phyloP scores from a whole-genome alignment of 1,140 invertebrate species.

The Arion vulgaris region DNA sequence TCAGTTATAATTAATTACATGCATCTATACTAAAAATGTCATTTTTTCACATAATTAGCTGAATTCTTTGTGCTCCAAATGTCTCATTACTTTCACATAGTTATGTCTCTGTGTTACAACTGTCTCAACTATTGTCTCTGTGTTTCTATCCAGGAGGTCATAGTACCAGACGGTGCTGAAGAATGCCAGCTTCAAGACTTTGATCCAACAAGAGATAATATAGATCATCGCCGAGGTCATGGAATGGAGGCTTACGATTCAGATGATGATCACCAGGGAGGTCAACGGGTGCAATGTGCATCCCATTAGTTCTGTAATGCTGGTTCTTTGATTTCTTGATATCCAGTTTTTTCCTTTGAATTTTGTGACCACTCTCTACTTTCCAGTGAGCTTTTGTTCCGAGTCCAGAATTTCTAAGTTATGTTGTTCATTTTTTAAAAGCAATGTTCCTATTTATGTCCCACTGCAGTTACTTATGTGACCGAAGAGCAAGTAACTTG shows the following conservation, averaged over 20 bases:
- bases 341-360: background rate
- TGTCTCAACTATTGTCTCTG: too few relatives aligned
- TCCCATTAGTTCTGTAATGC: conserved; percentile 79
- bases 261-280: conserved; percentile 75
- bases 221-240: conserved; percentile 46
- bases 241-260: conserved; percentile 65
- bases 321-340: background rate
- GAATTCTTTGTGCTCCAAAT: too few relatives aligned
- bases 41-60: too few relatives aligned
- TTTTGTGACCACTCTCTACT: background rate
- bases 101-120: too few relatives aligned
- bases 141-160: conserved; percentile 75
- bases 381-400: conserved; percentile 8
- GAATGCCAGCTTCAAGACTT: conserved; percentile 79
- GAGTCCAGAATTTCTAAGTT: background rate
- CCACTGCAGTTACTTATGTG: background rate
- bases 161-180: conserved; percentile 88
- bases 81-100: background rate
- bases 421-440: background rate
- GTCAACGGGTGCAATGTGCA: conserved; percentile 88
- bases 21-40: too few relatives aligned
- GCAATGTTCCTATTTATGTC: background rate
- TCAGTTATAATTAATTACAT: too few relatives aligned
- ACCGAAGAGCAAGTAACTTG: too few relatives aligned
- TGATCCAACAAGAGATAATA: conserved; percentile 56